Conservation (phyloP, 2,888 invertebrate species). For the Pyrocoelia pectoralis region DNA sequence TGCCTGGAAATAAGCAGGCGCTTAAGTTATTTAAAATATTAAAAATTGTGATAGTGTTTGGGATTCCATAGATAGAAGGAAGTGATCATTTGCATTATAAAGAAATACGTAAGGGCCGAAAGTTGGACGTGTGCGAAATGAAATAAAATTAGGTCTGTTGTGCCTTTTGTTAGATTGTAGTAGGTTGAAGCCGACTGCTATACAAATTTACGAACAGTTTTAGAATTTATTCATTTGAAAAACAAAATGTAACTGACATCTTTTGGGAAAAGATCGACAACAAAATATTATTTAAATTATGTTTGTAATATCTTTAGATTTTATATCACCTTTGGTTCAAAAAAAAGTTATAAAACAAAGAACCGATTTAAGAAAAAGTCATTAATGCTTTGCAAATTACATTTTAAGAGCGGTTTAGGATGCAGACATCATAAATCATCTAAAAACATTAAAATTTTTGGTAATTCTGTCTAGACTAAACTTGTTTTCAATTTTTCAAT, state of each 20-base stretch:
- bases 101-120: slow-evolving; percentile 8
- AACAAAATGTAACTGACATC: slow-evolving; percentile 27
- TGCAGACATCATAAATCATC: slow-evolving; percentile 43
- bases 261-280: slow-evolving; percentile 13
- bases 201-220: slow-evolving; percentile 30
- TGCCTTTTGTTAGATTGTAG: slow-evolving; percentile 30
- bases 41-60: slow-evolving; percentile 7
- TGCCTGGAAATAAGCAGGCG: slow-evolving; percentile 53
- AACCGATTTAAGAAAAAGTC: slow-evolving; percentile 25
- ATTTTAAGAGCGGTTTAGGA: slow-evolving; percentile 39
- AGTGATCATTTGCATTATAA: neutral
- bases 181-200: slow-evolving; percentile 31
- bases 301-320: slow-evolving; percentile 19
- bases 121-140: slow-evolving; percentile 20
- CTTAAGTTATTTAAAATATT: slow-evolving; percentile 37
- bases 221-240: slow-evolving; percentile 24
- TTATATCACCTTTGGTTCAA: slow-evolving; percentile 11
- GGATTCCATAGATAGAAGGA: neutral
- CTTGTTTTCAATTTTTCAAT: slow-evolving; percentile 35
- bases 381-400: slow-evolving; percentile 37
- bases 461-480: slow-evolving; percentile 39
- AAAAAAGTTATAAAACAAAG: slow-evolving; percentile 25
- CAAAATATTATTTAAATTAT: slow-evolving; percentile 9
- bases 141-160: slow-evolving; percentile 29
- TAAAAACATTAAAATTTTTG: slow-evolving; percentile 36